A percentile compares a stretch with the other conserved stretches of the same genome.
Evolutionary conservation across 2,888 invertebrate genomes (phyloP).

Genomic region (Priocnemis perturbator): DNA sequence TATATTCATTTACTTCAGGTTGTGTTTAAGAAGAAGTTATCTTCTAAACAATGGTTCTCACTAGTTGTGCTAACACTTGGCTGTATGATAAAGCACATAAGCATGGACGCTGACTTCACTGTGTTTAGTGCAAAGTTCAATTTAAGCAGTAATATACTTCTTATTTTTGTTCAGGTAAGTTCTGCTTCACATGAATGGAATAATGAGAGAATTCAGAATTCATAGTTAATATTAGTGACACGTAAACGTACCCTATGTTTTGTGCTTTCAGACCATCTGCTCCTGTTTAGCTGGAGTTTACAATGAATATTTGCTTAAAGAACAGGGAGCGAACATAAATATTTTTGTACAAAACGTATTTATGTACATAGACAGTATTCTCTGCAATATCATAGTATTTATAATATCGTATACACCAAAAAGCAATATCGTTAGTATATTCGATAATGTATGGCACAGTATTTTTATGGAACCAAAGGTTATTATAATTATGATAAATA

Average conservation of each 20-base stretch:
- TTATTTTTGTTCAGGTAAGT: constrained; percentile 76
- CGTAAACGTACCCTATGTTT: background rate
- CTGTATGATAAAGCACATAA: constrained; percentile 93
- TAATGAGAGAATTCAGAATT: background rate
- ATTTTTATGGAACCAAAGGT: constrained; percentile 82
- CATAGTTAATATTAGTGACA: constrained; percentile 14
- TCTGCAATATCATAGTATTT: constrained; percentile 90
- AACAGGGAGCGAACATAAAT: constrained; percentile 88
- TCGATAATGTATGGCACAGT: constrained; percentile 78
- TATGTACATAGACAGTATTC: constrained; percentile 95
- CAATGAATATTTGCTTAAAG: constrained; percentile 94
- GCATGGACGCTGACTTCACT: constrained; percentile 76
- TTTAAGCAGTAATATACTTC: constrained; percentile 68
- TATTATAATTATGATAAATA: constrained; percentile 89
- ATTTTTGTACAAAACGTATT: constrained; percentile 96
- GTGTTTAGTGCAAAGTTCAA: constrained; percentile 58
- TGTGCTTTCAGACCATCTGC: constrained; percentile 84
- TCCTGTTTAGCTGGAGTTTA: constrained; percentile 97
- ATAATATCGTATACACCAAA: constrained; percentile 75
- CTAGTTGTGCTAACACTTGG: constrained; percentile 90
- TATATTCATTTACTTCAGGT: constrained; percentile 78
- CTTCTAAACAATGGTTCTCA: constrained; percentile 91
- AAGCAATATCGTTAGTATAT: constrained; percentile 81
- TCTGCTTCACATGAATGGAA: background rate
- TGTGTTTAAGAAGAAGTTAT: constrained; percentile 89